Conservation (phyloP, 1,140 invertebrate species). For the Drosophila dunni region DNA sequence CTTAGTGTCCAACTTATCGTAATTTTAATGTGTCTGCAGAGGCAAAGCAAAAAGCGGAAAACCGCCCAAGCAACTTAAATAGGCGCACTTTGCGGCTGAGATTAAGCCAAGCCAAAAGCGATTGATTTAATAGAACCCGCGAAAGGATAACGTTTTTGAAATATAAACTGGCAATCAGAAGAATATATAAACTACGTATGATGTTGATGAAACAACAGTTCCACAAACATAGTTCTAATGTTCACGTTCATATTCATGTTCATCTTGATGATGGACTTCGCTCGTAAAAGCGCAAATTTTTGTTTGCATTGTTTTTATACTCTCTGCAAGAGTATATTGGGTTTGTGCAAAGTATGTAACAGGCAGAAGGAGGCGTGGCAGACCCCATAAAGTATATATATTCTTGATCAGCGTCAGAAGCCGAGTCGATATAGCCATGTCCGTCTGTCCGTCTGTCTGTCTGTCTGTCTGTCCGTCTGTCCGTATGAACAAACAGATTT, state of each 20-base stretch:
- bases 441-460: no score
- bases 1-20: constrained; percentile 38
- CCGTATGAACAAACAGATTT: no score
- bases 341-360: no score
- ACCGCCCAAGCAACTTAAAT: constrained; percentile 47
- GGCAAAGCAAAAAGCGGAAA: constrained; percentile 21
- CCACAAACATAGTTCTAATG: constrained; percentile 23
- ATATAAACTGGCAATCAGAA: constrained; percentile 14
- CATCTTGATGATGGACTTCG: constrained; percentile 52
- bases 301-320: constrained; percentile 81
- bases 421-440: no score
- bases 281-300: constrained; percentile 80
- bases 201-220: constrained; percentile 38
- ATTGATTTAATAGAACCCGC: constrained; percentile 16
- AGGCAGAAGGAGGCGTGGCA: no score
- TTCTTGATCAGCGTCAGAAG: no score
- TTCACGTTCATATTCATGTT: constrained; percentile 6
- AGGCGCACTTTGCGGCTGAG: constrained; percentile 20
- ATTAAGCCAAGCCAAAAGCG: constrained; percentile 23
- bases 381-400: no score
- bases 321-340: no score
- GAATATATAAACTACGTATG: constrained; percentile 21
- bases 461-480: no score
- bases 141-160: constrained; percentile 35
- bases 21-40: constrained; percentile 31